Evolutionary conservation across 2,113 vertebrate species (phyloP), one percentile per base, ranked within the genome.

Genomic region (Pelusios castaneus): DNA sequence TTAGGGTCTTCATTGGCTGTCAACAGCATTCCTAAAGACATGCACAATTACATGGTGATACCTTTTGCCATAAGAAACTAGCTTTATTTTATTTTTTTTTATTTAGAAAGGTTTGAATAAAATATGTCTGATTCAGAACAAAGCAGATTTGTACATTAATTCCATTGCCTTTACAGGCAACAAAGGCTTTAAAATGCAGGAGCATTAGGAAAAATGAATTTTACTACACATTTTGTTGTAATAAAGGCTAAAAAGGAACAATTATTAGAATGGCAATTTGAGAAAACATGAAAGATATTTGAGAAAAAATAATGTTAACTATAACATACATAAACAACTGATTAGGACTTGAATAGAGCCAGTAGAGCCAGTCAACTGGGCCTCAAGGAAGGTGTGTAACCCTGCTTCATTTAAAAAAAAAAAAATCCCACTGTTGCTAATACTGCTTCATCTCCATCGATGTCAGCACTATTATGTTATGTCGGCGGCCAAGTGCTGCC

Each of bases 1-100:
- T 99, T 99, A 78, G 99, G 99, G 55, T 99, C 98, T 98, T 99
- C 99, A n/a, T 98, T 99, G 95, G 99, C 99, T 43, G 99, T 99
- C 92, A 99, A 99, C 9, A 99, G 97, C 99, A 99, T 99, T 96
- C 99, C 99, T 99, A 94, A 78, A 97, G 96, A 95, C 55, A 98
- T 82, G 97, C 87, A 97, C 45, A 85, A 84, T 4, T 80, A 84
- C 14, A 91, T 91, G 51, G 91, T 94, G 51, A 97, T 93, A 84
- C 83, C 1, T n/a, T 9, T 81, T 83, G 14, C 85, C 34, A 82
- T 8, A 93, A 77, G 43, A 87, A 10, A 24, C 43, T 21, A 79
- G 43, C 4, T 34, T 87, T 78, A 38, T 27, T 4, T 7, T 54
- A 78, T 19, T 67, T 52, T 47, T n/a, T 78, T 88, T 78, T 45